Evolutionary conservation across 2,888 invertebrate species (phyloP), one percentile per base, ranked within the genome.

Genomic region (Thera britannica): DNA sequence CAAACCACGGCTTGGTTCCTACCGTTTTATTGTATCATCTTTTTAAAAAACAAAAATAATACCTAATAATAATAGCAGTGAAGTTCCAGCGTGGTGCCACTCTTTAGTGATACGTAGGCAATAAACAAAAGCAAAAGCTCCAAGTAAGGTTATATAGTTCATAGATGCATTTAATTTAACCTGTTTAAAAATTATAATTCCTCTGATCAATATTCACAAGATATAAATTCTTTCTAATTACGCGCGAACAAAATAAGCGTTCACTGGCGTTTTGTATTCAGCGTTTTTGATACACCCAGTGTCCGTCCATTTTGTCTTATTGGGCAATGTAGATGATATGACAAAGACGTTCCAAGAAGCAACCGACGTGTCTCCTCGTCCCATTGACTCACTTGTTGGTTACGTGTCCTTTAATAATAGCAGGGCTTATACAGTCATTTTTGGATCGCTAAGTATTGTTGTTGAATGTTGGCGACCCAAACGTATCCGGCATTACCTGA

Each of bases 241-340:
- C 9, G 35, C 52, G 7, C 23, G 35, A 54, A 9, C 7, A 36
- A 3, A 36, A 11, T 38, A 1, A 38, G 38, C 51, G 67, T 72
- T 70, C 11, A 8, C 23, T 38, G 35, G 73, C 77, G 74, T 77
- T 76, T 74, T 64, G 1, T 23, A 23, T 23, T 23, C 23, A 36
- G 73, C 77, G 74, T 77, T 76, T 74, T 64, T 11, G 8, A 46
- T 61, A 68, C 80, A 74, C 77, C 23, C 69, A 78, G 79, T 89
- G 79, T 79, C 59, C 6, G 7, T 6, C 72, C 75, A 88, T 89
- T 90, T 86, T 86, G 87, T 90, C 86, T 89, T 90, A 90, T 90
- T 90, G 87, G 89, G 86, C 89, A 88, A 89, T 86, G 87, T 89
- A 89, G 86, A 91, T 90, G 89, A 92, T 90, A 88, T 88, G 88